Evolutionary conservation across 2,888 invertebrate species (phyloP).

Genomic region (Yponomeuta plumbellus): DNA sequence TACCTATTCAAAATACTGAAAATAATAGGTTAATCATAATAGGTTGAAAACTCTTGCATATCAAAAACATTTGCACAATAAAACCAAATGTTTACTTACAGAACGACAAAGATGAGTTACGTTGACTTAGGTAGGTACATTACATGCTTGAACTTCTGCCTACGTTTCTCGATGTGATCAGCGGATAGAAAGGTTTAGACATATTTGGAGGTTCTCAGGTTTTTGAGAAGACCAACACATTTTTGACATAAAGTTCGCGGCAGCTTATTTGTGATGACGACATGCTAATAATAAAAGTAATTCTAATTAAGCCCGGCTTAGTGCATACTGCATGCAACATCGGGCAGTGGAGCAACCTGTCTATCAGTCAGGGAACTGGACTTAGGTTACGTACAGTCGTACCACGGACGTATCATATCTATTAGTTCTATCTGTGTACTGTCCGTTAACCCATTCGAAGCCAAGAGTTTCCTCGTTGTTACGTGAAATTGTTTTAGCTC

Average conservation of each 20-base stretch:
- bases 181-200: no score
- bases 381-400: neutral
- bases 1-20: no score
- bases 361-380: neutral
- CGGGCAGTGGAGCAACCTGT: neutral
- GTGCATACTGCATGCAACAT: neutral
- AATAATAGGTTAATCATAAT: no score
- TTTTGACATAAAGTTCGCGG: neutral
- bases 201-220: no score
- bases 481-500: slow-evolving; percentile 1
- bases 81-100: no score
- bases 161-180: no score
- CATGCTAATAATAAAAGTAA: neutral
- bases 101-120: no score
- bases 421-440: neutral
- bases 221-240: no score
- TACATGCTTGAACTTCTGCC: no score
- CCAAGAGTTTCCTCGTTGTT: slow-evolving; percentile 1
- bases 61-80: no score
- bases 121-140: no score
- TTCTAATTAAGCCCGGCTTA: neutral
- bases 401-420: neutral
- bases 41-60: no score
- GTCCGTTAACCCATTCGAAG: neutral
- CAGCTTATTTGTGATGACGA: neutral